Evolutionary conservation across 2,797 vertebrate species (phyloP).

Genomic region (Enoplosus armatus): DNA sequence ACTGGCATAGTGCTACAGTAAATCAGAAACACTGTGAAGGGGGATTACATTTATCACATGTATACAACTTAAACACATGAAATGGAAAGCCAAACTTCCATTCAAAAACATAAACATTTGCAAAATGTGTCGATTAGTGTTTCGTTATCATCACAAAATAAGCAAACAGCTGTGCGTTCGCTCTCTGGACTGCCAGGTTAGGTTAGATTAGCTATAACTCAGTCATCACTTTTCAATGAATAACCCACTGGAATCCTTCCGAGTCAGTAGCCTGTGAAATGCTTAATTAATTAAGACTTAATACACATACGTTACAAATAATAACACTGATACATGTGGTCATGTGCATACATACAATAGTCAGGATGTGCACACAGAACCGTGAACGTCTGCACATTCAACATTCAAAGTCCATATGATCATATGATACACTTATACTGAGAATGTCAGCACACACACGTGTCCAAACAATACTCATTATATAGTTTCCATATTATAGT

Average conservation of each 20-base stretch:
- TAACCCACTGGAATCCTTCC: slow-evolving; percentile 10
- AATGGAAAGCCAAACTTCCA: slow-evolving; percentile 17
- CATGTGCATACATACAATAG: slow-evolving; percentile 44
- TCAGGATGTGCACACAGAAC: slow-evolving; percentile 45
- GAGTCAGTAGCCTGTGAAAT: slow-evolving; percentile 26
- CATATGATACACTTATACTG: slow-evolving; percentile 14
- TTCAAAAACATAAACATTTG: not conserved
- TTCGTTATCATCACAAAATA: slow-evolving; percentile 37
- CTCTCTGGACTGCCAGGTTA: not conserved
- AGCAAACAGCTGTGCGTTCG: slow-evolving; percentile 17
- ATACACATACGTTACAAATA: slow-evolving; percentile 50
- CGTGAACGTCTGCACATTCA: slow-evolving; percentile 20
- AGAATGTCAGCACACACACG: slow-evolving; percentile 7
- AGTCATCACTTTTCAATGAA: slow-evolving; percentile 21
- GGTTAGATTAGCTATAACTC: slow-evolving; percentile 19
- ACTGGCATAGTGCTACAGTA: slow-evolving; percentile 49
- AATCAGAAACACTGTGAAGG: slow-evolving; percentile 24
- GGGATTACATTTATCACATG: slow-evolving; percentile 52
- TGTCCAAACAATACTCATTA: slow-evolving; percentile 35
- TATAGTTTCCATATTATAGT: slow-evolving; percentile 41
- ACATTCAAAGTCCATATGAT: slow-evolving; percentile 45
- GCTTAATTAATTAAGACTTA: slow-evolving; percentile 25
- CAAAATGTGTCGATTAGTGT: slow-evolving; percentile 37
- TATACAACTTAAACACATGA: slow-evolving; percentile 42
- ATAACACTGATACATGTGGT: slow-evolving; percentile 59